These are phyloP conservation scores for Bursaphelenchus mucronatus DNA, from an alignment of 1,140 invertebrate species.

Conservation along the genomic window DNA sequence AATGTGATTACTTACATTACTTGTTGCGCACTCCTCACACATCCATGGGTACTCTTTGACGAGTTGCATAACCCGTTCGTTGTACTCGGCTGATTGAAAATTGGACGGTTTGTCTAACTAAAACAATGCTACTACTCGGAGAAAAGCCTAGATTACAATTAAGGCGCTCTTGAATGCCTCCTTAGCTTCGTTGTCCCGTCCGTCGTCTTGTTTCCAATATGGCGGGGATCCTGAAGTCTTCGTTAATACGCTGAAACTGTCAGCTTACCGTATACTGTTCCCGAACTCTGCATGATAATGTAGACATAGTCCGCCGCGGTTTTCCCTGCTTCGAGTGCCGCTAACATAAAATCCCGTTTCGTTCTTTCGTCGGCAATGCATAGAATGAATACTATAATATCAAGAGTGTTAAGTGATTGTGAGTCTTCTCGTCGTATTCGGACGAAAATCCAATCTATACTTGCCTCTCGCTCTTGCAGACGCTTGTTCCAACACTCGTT, in stretches of 20 bases:
- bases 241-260: background rate
- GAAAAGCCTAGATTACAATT: too few relatives aligned
- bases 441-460: too few relatives aligned
- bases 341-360: constrained; percentile 33
- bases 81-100: background rate
- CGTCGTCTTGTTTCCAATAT: background rate
- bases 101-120: background rate
- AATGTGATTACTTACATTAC: background rate
- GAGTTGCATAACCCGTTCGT: background rate
- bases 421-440: too few relatives aligned
- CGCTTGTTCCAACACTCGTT: too few relatives aligned
- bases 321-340: constrained; percentile 28
- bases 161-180: constrained; percentile 4
- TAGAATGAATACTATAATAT: constrained; percentile 31
- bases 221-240: constrained; percentile 1
- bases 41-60: background rate
- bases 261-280: constrained; percentile 27
- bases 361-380: constrained; percentile 22
- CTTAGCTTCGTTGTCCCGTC: constrained; percentile 1
- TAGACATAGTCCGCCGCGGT: constrained; percentile 38
- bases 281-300: constrained; percentile 21
- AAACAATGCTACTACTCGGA: too few relatives aligned
- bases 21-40: background rate
- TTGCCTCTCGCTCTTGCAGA: too few relatives aligned
- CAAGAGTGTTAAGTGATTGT: too few relatives aligned